phyloP scores from a whole-genome alignment of 1,140 invertebrate species.

The Oreohelix idahoensis region DNA sequence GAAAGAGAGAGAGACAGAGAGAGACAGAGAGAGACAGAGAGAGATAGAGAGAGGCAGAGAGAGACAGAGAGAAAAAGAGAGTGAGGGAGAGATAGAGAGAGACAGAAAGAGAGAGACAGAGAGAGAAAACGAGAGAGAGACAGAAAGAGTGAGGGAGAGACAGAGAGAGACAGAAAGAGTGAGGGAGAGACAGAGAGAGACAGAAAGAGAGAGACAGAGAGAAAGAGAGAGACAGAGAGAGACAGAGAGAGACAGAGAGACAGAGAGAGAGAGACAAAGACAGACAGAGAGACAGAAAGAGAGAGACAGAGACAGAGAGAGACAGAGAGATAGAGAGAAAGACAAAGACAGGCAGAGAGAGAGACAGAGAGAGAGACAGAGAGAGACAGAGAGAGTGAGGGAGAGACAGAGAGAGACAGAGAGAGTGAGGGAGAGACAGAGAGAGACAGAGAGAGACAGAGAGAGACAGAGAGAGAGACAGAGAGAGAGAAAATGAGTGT shows the following conservation, averaged over 20 bases:
- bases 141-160: too few relatives aligned
- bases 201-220: constrained; percentile 21
- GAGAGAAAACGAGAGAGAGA: background rate
- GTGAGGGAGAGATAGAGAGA: too few relatives aligned
- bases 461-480: background rate
- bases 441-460: constrained; percentile 5
- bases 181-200: constrained; percentile 14
- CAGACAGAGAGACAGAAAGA: constrained; percentile 3
- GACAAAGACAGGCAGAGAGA: too few relatives aligned
- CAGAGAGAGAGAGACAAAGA: constrained; percentile 22
- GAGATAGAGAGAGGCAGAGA: too few relatives aligned
- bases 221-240: constrained; percentile 20
- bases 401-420: background rate
- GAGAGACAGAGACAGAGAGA: constrained; percentile 9
- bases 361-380: background rate
- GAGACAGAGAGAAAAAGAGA: too few relatives aligned
- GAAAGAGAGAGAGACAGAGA: too few relatives aligned
- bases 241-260: background rate
- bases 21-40: too few relatives aligned
- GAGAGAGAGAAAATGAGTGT: background rate
- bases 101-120: too few relatives aligned
- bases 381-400: background rate
- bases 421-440: background rate
- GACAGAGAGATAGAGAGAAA: too few relatives aligned
- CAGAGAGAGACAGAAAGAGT: background rate